Evolutionary conservation across 2,888 invertebrate genomes (phyloP).

Genomic region (Strigamia transsilvanica): DNA sequence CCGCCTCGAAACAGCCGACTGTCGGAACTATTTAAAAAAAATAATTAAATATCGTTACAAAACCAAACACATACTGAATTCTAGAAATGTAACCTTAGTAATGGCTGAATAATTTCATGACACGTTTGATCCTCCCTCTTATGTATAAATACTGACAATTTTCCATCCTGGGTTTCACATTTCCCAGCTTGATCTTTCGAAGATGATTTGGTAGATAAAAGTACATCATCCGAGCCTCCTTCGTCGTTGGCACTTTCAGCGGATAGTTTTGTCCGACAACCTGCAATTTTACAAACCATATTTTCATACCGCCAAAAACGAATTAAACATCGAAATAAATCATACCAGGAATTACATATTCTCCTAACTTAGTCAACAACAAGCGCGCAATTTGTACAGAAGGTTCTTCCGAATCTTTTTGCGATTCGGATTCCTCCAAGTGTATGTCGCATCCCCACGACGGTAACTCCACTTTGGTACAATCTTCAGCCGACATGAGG

Average conservation of each 20-base stretch:
- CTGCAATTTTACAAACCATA: background rate
- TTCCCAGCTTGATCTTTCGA: background rate
- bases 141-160: constrained; percentile 63
- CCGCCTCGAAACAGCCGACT: constrained; percentile 62
- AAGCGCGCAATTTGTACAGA: constrained; percentile 63
- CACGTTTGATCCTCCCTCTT: constrained; percentile 63
- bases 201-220: background rate
- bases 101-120: constrained; percentile 63
- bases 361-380: constrained; percentile 64
- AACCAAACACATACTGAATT: background rate
- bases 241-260: background rate
- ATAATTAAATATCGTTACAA: background rate
- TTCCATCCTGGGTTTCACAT: constrained; percentile 59
- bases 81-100: constrained; percentile 55
- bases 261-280: constrained; percentile 32
- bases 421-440: constrained; percentile 55
- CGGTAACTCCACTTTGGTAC: constrained; percentile 62
- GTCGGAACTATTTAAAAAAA: constrained; percentile 59
- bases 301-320: background rate
- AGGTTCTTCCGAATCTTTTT: constrained; percentile 61
- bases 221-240: background rate
- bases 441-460: constrained; percentile 60
- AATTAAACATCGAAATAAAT: background rate
- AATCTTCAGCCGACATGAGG: constrained; percentile 62
- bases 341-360: constrained; percentile 64